Evolutionary conservation across 2,113 vertebrate genomes (phyloP), one percentile per base, ranked within the genome.

Genomic region (Bufo gargarizans): DNA sequence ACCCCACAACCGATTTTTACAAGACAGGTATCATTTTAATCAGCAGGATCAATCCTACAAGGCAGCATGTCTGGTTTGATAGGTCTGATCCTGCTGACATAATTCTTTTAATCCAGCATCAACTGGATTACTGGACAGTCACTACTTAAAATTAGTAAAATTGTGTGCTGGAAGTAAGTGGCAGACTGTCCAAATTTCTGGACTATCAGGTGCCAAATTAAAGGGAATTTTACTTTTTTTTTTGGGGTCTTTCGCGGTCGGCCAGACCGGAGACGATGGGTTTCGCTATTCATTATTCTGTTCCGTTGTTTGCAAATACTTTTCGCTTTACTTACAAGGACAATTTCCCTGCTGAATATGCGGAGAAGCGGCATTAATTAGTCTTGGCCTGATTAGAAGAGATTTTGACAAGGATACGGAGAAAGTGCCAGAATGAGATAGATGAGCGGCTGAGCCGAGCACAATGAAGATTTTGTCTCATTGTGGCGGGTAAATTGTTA

Each of bases 401-500:
- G 92, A 91, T 92, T 93, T 92, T 94, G 92, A 94, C 92, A 93
- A 91, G 90, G 89, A 91, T 74, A 90, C 90, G 91, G 92, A 92
- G 92, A 87, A 8, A 0, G 86, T 90, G 93, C 93, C 93, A 94
- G 90, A 91, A 91, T 91, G 92, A 94, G 92, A 93, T 92, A 89
- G 91, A 93, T 92, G 92, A 92, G 91, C 92, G 91, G 91, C 92
- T 92, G 86, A 91, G 92, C 90, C 89, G 90, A 89, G 91, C 91
- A 93, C 93, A 93, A 91, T 92, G 89, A 91, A 91, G 91, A 90
- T 91, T 93, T 92, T 93, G 92, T 92, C 92, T 92, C 92, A 91
- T 93, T 94, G 94, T 93, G 91, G 89, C 90, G 88, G 49, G 91
- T 90, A 90, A 93, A 93, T 92, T 93, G 91, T 94, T 93, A 92